A percentile compares a stretch with the other conserved stretches of the same genome.
These are phyloP conservation scores for Pseudolycoriella hygida DNA, from an alignment of 2,888 invertebrate species.

Conservation along the genomic window DNA sequence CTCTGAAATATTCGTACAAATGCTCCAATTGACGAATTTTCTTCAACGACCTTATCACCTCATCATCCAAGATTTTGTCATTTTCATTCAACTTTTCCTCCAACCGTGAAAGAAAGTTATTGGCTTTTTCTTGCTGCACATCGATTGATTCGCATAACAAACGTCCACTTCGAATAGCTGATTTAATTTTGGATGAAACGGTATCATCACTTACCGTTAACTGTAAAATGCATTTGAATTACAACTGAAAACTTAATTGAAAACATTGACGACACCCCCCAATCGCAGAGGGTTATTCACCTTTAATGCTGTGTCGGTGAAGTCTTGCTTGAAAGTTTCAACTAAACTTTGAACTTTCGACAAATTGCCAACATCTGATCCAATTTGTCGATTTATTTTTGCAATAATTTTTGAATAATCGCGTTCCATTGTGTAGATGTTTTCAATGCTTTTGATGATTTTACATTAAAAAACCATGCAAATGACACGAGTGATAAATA, in stretches of 20 bases:
- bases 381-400: conserved; percentile 33
- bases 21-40: conserved; percentile 37
- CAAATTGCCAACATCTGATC: conserved; percentile 33
- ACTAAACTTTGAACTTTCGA: conserved; percentile 33
- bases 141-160: conserved; percentile 30
- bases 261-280: not conserved
- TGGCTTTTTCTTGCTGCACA: conserved; percentile 31
- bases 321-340: conserved; percentile 18
- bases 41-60: conserved; percentile 25
- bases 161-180: conserved; percentile 45
- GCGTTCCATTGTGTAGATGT: too few relatives aligned
- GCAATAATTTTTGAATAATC: too few relatives aligned
- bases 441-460: too few relatives aligned
- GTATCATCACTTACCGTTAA: conserved; percentile 41
- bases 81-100: conserved; percentile 37
- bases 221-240: conserved; percentile 22
- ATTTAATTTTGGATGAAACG: conserved; percentile 42
- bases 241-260: not conserved
- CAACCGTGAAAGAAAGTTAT: conserved; percentile 27
- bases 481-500: too few relatives aligned
- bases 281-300: conserved; percentile 13
- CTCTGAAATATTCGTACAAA: conserved; percentile 44
- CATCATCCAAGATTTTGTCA: conserved; percentile 16
- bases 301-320: conserved; percentile 17
- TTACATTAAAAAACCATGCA: too few relatives aligned